Base-by-base conservation (phyloP, 2,797 vertebrate species). In the Anabas testudineus region DNA sequence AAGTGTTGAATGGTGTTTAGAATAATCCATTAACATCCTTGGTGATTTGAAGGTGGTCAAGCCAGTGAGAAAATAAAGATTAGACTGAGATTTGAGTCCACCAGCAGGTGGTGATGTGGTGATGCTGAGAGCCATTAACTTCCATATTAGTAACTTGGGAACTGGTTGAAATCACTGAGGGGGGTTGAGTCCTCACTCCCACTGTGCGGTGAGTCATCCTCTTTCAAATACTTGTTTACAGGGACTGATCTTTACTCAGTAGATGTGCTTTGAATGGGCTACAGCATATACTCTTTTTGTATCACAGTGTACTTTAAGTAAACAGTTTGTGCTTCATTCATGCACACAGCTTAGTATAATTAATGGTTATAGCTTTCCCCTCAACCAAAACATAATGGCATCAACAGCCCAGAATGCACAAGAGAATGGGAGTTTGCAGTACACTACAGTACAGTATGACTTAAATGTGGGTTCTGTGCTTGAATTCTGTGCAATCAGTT, bases 91-190 rank as follows among this genome's bases (percentile, higher is more conserved):
- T 66, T 3, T 28, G 18, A 36, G 49, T 53, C 16, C 4, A 22
- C 55, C 60, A 71, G 70, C 54, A 71, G 61, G 62, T 71, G 67
- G 71, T 39, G 67, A 71, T 65, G 62, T 70, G 43, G 66, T 42
- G 46, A 53, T 79, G 46, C 71, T 68, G 45, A 54, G 28, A 37
- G 43, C 16, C 28, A 67, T 76, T 53, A 47, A 37, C 60, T 51
- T 41, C 10, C 32, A 19, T 56, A 45, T 37, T 34, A 80, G 30
- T 24, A 64, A 6, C 15, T 51, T 46, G 34, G 47, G 13, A 45
- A 56, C n/a, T 56, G 49, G 7, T 34, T 45, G 46, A 43, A 39
- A 18, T 61, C 36, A 55, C 19, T 24, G 37, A 32, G 15, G 16
- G 51, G 14, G 51, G 52, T 48, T 43, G 46, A 64, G 15, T 59